These are phyloP conservation scores for Himalopsyche japonica DNA, from an alignment of 2,888 invertebrate species.

Conservation along the genomic window DNA sequence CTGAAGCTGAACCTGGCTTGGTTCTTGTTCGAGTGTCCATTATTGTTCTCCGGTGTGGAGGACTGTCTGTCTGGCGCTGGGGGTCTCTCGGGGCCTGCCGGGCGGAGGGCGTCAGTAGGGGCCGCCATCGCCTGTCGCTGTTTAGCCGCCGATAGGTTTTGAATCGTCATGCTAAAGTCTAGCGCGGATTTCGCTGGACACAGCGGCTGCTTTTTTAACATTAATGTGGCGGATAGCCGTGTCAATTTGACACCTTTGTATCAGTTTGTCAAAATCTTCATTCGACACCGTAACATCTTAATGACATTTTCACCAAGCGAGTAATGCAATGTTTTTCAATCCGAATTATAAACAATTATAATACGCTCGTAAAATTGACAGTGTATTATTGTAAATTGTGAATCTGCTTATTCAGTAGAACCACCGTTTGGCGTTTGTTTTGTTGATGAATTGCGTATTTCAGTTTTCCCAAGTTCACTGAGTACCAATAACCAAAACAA, in stretches of 20 bases:
- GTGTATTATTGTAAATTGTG: no score
- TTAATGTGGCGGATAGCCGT: slow-evolving; percentile 48
- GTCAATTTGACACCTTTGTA: not conserved
- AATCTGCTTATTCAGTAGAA: no score
- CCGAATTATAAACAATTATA: no score
- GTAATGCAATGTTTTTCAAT: not conserved
- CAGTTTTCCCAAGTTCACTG: no score
- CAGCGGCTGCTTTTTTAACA: slow-evolving; percentile 64
- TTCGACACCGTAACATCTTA: not conserved
- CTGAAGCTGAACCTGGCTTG: slow-evolving; percentile 76
- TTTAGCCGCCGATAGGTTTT: slow-evolving; percentile 67
- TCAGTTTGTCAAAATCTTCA: not conserved
- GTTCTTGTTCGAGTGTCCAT: slow-evolving; percentile 56
- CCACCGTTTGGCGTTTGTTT: no score
- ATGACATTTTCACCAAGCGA: not conserved
- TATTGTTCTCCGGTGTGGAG: slow-evolving; percentile 42
- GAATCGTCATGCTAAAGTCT: slow-evolving; percentile 71
- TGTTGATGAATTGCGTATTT: no score
- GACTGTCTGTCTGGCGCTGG: slow-evolving; percentile 44
- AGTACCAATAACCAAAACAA: no score
- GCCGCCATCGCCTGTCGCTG: slow-evolving; percentile 66
- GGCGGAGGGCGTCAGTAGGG: slow-evolving; percentile 57
- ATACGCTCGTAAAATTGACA: no score
- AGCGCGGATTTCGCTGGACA: slow-evolving; percentile 48
- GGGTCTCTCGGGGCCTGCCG: slow-evolving; percentile 59